phyloP scores from a whole-genome alignment of 2,888 invertebrate species.

The Himalopsyche kuldschensis region DNA sequence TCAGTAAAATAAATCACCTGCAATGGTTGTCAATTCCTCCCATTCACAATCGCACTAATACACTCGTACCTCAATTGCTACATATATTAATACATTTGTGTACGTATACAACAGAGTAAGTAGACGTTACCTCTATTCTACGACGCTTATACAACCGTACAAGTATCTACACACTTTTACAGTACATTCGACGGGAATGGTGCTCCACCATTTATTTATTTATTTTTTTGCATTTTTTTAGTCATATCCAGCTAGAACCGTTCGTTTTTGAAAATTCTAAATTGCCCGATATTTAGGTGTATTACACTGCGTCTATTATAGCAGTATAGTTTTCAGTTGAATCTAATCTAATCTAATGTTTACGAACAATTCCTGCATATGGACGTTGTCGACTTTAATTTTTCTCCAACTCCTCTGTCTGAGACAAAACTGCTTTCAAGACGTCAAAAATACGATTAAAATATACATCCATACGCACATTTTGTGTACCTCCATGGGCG shows the following conservation, averaged over 20 bases:
- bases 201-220: conserved; percentile 1
- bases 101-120: not conserved
- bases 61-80: not conserved
- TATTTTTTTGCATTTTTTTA: not conserved
- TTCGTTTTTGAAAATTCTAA: not conserved
- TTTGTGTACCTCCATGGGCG: too few species aligned
- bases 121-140: conserved; percentile 1
- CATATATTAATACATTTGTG: not conserved
- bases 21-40: not conserved
- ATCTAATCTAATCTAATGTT: too few species aligned
- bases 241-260: not conserved
- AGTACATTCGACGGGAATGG: not conserved
- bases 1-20: not conserved
- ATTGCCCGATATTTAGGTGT: not conserved
- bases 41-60: not conserved
- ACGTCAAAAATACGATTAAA: too few species aligned
- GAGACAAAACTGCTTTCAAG: too few species aligned
- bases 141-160: not conserved
- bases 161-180: conserved; percentile 1
- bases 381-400: too few species aligned
- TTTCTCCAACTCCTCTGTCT: too few species aligned
- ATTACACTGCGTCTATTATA: too few species aligned
- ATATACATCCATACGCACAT: too few species aligned
- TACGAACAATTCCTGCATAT: too few species aligned
- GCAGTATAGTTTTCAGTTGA: too few species aligned